Base-by-base conservation (phyloP, 2,888 invertebrate genomes). In the Cataglyphis altisquamis region DNA sequence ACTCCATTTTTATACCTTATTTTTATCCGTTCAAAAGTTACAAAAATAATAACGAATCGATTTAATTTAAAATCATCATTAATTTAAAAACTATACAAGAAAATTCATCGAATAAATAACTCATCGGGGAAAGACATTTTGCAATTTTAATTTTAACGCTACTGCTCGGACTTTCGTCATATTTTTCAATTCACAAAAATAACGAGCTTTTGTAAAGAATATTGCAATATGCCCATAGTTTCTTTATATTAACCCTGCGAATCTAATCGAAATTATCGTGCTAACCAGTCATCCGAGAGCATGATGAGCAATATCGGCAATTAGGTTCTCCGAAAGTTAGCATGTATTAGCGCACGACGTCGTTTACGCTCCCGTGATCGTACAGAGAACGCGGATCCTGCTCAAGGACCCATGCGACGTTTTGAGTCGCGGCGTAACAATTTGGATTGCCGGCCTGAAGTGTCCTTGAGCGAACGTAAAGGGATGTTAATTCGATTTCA, bases 401-500 rank as follows among this genome's bases (percentile, higher is more conserved):
- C 67, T 67, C 77, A 57, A 77, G 66, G 66, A 39, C 29, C 60
- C 39, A 32, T 60, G 25, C 60, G 45, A 41, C 60, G 29, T 48
- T 80, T 80, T 70, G 78, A 80, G 45, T 45, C 60, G 15, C n/a
- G 45, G 18, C 45, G 70, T 70, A 77, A 80, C 68, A 68, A 80
- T 80, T 80, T 80, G 68, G 45, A 80, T 80, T 80, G 78, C 57
- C 41, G 5, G 55, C 25, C 60, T 78, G 68, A 60, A 78, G 78
- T 78, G 60, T 78, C 60, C 60, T 60, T 60, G 18, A 32, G 60
- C 60, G 45, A 70, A 45, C 45, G 78, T 70, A 80, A 80, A 80
- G 78, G 70, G 45, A 78, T 21, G 45, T 80, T 88, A 86, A 88
- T 84, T 86, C 73, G 88, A 86, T 86, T 84, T 57, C 85, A 32